Evolutionary conservation across 2,797 vertebrate species (phyloP), one percentile per base, ranked within the genome.

Genomic region (Hemibagrus guttatus): DNA sequence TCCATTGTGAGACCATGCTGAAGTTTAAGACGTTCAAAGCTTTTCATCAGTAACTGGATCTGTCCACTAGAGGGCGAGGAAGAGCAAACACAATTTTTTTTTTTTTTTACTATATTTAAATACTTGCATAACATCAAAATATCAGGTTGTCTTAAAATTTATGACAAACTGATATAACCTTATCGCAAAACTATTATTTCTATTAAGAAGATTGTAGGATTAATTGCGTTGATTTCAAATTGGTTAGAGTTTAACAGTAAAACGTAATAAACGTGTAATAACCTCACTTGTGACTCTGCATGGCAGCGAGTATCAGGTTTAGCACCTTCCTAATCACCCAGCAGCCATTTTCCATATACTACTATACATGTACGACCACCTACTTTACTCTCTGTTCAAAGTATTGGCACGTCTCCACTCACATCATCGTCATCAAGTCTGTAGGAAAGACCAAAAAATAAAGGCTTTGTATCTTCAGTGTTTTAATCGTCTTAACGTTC

Each of bases 401-500:
- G 59, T 63, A 81, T 81, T 49, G 23, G 23, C 79, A 49, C 79
- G 61, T 1, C 78, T 28, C 26, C 19, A 31, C 42, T n/a, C 31
- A 5, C 76, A 39, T 23, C 39, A 2, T 28, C 6, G 4, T 31
- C 4, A 2, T 78, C n/a, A n/a, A n/a, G 17, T 56, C 5, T 80
- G 46, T 61, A 49, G 16, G 28, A n/a, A 64, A 63, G 8, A 80
- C 28, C 42, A 17, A 64, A 28, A 49, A 13, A 28, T 26, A 46
- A 63, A 26, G 26, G 7, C 42, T 21, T 66, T 0, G 3, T 46
- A 49, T 90, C 88, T 87, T 89, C 31, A 84, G 91, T 89, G 87
- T 92, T 91, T 94, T 94, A 92, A 93, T 95, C 92, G 93, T 94
- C 94, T 95, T 66, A 19, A 94, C 91, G 91, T 94, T 93, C 91